Percentiles rank a stretch among this genome's conserved stretches.
These are phyloP conservation scores for Brachionichthys hirsutus DNA, from an alignment of 2,113 vertebrate species.

Conservation along the genomic window DNA sequence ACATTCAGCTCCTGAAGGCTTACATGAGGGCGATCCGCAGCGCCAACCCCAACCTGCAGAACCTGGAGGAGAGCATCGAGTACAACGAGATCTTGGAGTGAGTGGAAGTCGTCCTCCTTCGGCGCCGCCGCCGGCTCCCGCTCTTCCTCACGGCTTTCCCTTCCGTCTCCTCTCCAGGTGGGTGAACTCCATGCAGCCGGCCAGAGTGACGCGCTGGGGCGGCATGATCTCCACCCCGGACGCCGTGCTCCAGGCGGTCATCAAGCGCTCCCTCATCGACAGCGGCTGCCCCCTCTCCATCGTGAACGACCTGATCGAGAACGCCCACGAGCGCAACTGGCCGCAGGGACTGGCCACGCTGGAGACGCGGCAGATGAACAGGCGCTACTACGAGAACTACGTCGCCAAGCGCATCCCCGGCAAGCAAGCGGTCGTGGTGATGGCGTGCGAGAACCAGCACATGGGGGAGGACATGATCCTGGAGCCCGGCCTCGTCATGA, in stretches of 20 bases:
- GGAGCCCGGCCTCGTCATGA: constrained; percentile 96
- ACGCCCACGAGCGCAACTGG: constrained; percentile 98
- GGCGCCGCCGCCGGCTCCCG: neutral
- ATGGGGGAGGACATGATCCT: constrained; percentile 99
- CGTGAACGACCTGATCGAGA: constrained; percentile 95
- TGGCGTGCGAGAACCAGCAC: constrained; percentile 98
- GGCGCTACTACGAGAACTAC: constrained; percentile 98
- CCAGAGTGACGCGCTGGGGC: constrained; percentile 96
- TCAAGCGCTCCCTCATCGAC: constrained; percentile 96
- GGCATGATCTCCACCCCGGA: constrained; percentile 98
- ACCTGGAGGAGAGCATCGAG: constrained; percentile 96
- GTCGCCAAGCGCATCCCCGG: constrained; percentile 97
- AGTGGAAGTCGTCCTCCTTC: constrained; percentile 54
- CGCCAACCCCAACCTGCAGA: constrained; percentile 97
- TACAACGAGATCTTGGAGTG: constrained; percentile 99
- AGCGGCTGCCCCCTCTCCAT: constrained; percentile 95
- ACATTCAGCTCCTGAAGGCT: constrained; percentile 96
- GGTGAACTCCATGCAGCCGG: constrained; percentile 96
- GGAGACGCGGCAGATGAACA: constrained; percentile 97
- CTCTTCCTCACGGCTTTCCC: neutral
- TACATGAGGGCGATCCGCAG: constrained; percentile 97
- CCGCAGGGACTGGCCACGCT: constrained; percentile 95
- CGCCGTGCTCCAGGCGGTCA: constrained; percentile 95
- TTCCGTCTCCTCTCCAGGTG: constrained; percentile 75
- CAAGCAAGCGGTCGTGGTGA: constrained; percentile 97